These are phyloP conservation scores for Hippocampus comes DNA, from an alignment of 2,113 vertebrate genomes.

Conservation along the genomic window DNA sequence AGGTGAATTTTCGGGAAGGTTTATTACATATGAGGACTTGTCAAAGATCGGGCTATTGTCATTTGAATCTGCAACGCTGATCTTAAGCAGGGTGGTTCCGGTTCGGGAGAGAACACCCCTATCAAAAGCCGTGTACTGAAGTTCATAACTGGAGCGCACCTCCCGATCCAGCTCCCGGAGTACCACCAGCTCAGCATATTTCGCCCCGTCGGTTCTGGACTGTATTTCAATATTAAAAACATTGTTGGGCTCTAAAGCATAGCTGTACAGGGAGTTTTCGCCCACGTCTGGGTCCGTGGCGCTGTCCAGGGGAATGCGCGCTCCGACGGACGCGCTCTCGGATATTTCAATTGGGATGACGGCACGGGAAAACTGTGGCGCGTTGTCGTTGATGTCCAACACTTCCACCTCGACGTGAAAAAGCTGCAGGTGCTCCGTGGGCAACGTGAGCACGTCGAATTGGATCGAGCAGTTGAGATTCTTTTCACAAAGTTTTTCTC, in stretches of 20 bases:
- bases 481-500: conserved; percentile 95
- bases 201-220: conserved; percentile 87
- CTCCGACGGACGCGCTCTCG: conserved; percentile 88
- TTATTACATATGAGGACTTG: conserved; percentile 82
- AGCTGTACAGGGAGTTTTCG: conserved; percentile 89
- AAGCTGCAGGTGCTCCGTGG: conserved; percentile 93
- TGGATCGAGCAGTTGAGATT: conserved; percentile 94
- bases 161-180: conserved; percentile 88
- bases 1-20: conserved; percentile 83
- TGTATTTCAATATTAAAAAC: conserved; percentile 88
- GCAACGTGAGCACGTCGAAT: conserved; percentile 94
- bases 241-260: conserved; percentile 84
- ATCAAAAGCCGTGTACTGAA: conserved; percentile 89
- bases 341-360: conserved; percentile 94
- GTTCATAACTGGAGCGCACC: conserved; percentile 84
- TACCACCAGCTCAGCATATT: conserved; percentile 91
- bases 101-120: conserved; percentile 86
- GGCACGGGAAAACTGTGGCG: conserved; percentile 88
- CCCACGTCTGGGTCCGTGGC: conserved; percentile 93
- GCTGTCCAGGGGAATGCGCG: conserved; percentile 92
- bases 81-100: conserved; percentile 87
- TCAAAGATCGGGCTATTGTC: conserved; percentile 94
- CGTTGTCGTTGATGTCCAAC: conserved; percentile 94
- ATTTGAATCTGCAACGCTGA: conserved; percentile 91
- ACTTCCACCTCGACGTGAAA: conserved; percentile 96